Percentiles rank a stretch among this genome's conserved stretches.
These are phyloP conservation scores for Odontomachus brunneus DNA, from an alignment of 1,140 invertebrate species.

Conservation along the genomic window DNA sequence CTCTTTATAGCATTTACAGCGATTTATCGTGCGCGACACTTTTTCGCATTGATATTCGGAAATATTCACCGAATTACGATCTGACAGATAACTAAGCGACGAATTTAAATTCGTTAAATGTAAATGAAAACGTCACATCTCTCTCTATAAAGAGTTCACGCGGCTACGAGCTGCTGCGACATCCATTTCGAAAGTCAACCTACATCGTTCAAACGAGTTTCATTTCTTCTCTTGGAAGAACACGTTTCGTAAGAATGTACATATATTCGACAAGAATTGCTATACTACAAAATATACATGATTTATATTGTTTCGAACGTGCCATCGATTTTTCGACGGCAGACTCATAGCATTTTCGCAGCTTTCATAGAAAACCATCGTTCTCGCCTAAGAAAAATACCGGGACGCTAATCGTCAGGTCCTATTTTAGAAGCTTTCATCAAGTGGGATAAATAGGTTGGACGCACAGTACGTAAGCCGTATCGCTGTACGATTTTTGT, in stretches of 20 bases:
- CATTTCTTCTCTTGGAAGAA: slow-evolving; percentile 13
- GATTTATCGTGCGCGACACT: background rate
- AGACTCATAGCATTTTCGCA: background rate
- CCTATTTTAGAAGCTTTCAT: slow-evolving; percentile 21
- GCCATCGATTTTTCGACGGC: slow-evolving; percentile 10
- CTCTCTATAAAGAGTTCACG: background rate
- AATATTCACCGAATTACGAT: background rate
- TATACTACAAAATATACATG: background rate
- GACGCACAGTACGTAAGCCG: slow-evolving; percentile 7
- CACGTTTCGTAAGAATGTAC: slow-evolving; percentile 7
- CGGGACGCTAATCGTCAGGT: slow-evolving; percentile 25
- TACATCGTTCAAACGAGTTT: background rate
- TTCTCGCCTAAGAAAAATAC: background rate
- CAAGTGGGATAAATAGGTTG: slow-evolving; percentile 32
- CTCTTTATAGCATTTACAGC: slow-evolving; percentile 3
- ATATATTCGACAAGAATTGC: background rate
- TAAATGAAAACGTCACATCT: background rate
- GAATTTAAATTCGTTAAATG: background rate
- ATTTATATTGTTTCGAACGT: background rate
- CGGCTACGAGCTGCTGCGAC: background rate
- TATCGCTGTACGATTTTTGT: slow-evolving; percentile 34
- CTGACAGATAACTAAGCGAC: background rate
- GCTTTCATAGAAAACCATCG: background rate
- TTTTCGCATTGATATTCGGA: background rate
- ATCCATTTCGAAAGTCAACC: slow-evolving; percentile 5